Conservation (phyloP, 2,888 invertebrate species). For the Candidula unifasciata region DNA sequence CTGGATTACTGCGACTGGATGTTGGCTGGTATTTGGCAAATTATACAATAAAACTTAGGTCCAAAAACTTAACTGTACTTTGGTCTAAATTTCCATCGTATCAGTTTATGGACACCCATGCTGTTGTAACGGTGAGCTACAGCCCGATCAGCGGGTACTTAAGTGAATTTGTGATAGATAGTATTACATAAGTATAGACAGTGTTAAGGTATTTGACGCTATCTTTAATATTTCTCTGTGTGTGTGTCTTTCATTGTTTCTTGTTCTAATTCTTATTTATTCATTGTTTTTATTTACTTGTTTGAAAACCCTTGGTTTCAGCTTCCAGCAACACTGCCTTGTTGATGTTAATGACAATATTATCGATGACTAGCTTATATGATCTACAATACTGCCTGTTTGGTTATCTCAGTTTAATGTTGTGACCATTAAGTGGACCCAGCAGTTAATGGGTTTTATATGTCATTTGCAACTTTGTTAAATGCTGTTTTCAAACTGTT, state of each 20-base stretch:
- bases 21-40: too few species aligned
- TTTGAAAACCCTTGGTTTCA: neutral
- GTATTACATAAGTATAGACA: slow-evolving; percentile 20
- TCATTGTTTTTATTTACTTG: neutral
- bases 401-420: neutral
- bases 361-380: neutral
- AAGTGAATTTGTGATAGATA: slow-evolving; percentile 24
- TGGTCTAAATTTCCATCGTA: neutral
- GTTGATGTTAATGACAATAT: neutral
- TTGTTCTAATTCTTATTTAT: slow-evolving; percentile 1
- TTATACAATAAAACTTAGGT: too few species aligned
- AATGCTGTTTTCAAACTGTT: too few species aligned
- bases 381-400: neutral
- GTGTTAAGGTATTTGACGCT: neutral
- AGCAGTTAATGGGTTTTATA: too few species aligned
- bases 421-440: neutral
- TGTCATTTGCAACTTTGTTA: too few species aligned
- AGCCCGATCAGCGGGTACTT: slow-evolving; percentile 11
- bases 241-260: slow-evolving; percentile 16
- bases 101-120: neutral
- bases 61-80: neutral
- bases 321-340: slow-evolving; percentile 37
- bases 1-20: too few species aligned
- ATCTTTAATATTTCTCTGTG: neutral
- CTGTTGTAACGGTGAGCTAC: slow-evolving; percentile 18